A percentile compares a stretch with the other conserved stretches of the same genome.
Evolutionary conservation across 2,888 invertebrate genomes (phyloP).

Genomic region (Antheraea yamamai): DNA sequence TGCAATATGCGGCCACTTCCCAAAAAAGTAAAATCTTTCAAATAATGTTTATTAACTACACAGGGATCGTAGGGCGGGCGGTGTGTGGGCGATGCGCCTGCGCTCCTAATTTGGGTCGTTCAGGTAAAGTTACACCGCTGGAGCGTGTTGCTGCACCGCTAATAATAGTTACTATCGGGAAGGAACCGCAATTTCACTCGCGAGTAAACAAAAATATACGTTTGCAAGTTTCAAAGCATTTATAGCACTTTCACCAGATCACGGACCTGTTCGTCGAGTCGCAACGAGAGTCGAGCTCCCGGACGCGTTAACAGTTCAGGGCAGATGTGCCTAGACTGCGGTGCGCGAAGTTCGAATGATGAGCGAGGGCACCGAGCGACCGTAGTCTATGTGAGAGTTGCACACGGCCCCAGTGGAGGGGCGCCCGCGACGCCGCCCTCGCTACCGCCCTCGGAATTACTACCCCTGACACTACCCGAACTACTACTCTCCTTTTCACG

Average conservation of each 20-base stretch:
- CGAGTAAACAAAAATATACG: slow-evolving; percentile 50
- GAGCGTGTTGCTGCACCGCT: slow-evolving; percentile 71
- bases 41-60: slow-evolving; percentile 49
- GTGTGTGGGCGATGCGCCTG: slow-evolving; percentile 61
- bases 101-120: slow-evolving; percentile 82
- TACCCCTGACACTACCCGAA: slow-evolving; percentile 34
- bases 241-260: slow-evolving; percentile 71
- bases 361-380: slow-evolving; percentile 72
- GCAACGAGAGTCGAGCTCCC: slow-evolving; percentile 79
- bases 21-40: slow-evolving; percentile 53
- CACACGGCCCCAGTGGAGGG: slow-evolving; percentile 82
- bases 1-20: slow-evolving; percentile 59
- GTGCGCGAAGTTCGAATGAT: slow-evolving; percentile 81
- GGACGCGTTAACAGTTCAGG: slow-evolving; percentile 77
- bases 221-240: slow-evolving; percentile 42
- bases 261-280: slow-evolving; percentile 82
- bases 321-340: slow-evolving; percentile 77
- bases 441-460: slow-evolving; percentile 44
- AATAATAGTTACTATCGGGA: slow-evolving; percentile 72
- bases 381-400: slow-evolving; percentile 79
- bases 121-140: slow-evolving; percentile 80
- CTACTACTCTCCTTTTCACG: slow-evolving; percentile 27
- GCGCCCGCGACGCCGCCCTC: slow-evolving; percentile 52
- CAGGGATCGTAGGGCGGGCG: slow-evolving; percentile 65
- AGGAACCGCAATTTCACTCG: slow-evolving; percentile 70